Percentiles rank a stretch among this genome's conserved stretches.
Evolutionary conservation across 1,140 invertebrate genomes (phyloP).

Genomic region (Bombus waltoni): DNA sequence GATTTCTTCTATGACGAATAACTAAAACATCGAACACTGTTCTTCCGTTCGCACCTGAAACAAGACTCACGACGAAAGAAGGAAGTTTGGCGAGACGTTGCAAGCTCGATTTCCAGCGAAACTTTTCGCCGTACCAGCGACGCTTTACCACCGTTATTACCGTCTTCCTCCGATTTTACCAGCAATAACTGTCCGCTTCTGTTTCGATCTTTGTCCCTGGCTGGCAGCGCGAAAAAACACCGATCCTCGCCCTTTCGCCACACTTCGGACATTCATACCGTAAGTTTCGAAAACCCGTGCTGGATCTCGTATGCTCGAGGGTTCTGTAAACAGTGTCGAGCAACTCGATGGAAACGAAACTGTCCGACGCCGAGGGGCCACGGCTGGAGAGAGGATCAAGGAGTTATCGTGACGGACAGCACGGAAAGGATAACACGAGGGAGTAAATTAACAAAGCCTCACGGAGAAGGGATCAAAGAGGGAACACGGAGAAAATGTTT

Average conservation of each 20-base stretch:
- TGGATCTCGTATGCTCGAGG: constrained; percentile 51
- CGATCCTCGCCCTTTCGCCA: background rate
- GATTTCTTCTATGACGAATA: background rate
- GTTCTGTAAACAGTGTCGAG: constrained; percentile 70
- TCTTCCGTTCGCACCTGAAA: background rate
- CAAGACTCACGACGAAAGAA: too few relatives aligned
- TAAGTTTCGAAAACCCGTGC: constrained; percentile 61
- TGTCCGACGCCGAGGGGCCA: constrained; percentile 44
- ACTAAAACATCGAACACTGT: background rate
- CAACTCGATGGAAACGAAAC: constrained; percentile 65
- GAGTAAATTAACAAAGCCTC: constrained; percentile 40
- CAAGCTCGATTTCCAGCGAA: background rate
- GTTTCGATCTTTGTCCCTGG: constrained; percentile 15
- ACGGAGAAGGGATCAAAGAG: constrained; percentile 6
- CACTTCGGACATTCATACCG: constrained; percentile 55
- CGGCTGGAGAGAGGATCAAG: constrained; percentile 44
- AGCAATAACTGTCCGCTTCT: constrained; percentile 35
- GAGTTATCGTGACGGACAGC: constrained; percentile 66
- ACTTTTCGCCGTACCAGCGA: background rate
- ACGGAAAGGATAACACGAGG: constrained; percentile 40
- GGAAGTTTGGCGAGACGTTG: background rate
- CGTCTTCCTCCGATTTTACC: background rate
- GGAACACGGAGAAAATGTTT: background rate
- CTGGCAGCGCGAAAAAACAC: constrained; percentile 10
- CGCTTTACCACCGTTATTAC: background rate